phyloP scores from a whole-genome alignment of 2,113 vertebrate species.

The Psittacus erithacus region DNA sequence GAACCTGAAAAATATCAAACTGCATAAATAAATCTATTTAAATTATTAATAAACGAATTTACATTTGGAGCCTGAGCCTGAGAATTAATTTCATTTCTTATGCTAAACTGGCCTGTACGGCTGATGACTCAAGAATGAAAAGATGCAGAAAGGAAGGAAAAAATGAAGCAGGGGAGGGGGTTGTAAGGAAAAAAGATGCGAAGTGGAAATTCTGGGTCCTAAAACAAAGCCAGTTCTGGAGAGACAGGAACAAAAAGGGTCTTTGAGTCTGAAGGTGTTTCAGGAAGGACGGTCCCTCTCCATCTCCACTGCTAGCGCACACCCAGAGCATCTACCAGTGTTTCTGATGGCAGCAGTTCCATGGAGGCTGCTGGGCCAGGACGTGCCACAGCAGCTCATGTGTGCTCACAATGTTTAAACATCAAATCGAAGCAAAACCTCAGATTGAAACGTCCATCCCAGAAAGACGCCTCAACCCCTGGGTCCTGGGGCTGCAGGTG shows the following conservation, averaged over 20 bases:
- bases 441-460: accelerated
- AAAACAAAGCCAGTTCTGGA: background rate
- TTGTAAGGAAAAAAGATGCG: background rate
- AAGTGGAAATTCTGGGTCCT: background rate
- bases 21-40: constrained; percentile 77
- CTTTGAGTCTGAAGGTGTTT: background rate
- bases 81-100: constrained; percentile 77
- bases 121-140: background rate
- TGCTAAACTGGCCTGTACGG: constrained; percentile 60
- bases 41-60: constrained; percentile 80
- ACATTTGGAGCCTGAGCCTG: constrained; percentile 68
- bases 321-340: accelerated
- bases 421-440: background rate
- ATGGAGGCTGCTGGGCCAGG: accelerated
- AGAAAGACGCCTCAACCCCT: background rate
- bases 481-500: accelerated
- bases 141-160: background rate
- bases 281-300: background rate
- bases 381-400: accelerated
- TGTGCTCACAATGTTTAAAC: accelerated
- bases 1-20: constrained; percentile 79
- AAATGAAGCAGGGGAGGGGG: background rate
- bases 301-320: accelerated
- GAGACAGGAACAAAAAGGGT: background rate
- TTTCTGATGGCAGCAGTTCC: background rate